Base-by-base conservation (phyloP, 2,113 vertebrate species). In the Campylomormyrus numenius region DNA sequence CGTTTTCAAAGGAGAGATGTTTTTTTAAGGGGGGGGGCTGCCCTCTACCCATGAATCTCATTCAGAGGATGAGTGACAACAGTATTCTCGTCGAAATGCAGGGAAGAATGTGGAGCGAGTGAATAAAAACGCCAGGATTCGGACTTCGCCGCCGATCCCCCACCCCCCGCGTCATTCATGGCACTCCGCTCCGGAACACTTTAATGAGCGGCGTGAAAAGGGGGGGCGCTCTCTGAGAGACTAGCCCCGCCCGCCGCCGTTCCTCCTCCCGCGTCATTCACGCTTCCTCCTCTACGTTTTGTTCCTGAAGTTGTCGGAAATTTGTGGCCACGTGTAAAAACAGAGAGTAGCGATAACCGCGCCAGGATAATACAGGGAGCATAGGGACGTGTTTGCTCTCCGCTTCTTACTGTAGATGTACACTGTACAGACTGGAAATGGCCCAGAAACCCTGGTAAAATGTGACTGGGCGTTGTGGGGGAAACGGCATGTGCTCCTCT, bases 61-160 rank as follows among this genome's bases (percentile, higher is more conserved):
- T 96, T 96, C 94, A 95, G 93, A 91, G 91, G 92, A 91, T 93
- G 94, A 95, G 93, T 95, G 95, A 96, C 96, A 96, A 95, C 95
- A 94, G 94, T 93, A 95, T 96, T 95, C 95, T 95, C 90, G 93
- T 86, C 91, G 92, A 95, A 94, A 95, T 94, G 94, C 94, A 94
- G 93, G 94, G 92, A 95, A 94, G 94, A 94, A 93, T 93, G 93
- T 93, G 93, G 93, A 94, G 93, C 95, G 94, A 93, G 93, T 94
- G 94, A 94, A 95, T 91, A 95, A 94, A 70, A 95, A 94, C 93
- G 93, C 94, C 93, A 94, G 93, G 91, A 93, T 93, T 95, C 94
- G 91, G 94, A 94, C 96, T 96, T 95, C 94, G 94, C 94, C 85
- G 70, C 11, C 70, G 3, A 39, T 31, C 70, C 3, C 10, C 31